Conservation (phyloP, 2,888 invertebrate genomes). For the Orchesellides sinensis region DNA sequence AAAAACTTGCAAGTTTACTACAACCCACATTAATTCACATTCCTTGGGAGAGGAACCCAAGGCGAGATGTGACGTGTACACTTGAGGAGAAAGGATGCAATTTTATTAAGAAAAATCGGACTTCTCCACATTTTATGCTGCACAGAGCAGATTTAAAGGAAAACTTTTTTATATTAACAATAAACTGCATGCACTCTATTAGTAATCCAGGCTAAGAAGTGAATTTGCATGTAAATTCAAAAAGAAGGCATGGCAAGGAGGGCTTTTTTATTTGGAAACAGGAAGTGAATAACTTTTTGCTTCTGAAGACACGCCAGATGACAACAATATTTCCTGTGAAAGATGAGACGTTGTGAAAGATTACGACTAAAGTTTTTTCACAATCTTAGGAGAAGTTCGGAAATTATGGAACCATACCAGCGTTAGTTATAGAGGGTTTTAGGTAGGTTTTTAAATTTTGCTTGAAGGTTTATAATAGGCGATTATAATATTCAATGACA, state of each 20-base stretch:
- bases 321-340: slow-evolving; percentile 29
- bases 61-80: neutral
- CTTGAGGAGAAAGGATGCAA: neutral
- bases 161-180: slow-evolving; percentile 6
- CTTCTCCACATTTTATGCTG: neutral
- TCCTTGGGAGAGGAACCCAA: neutral
- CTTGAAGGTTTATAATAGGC: too few relatives aligned
- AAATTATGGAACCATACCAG: too few relatives aligned
- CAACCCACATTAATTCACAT: slow-evolving; percentile 29
- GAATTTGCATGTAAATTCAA: slow-evolving; percentile 54
- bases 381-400: too few relatives aligned
- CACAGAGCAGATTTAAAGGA: too few relatives aligned
- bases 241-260: neutral
- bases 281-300: neutral
- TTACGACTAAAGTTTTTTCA: slow-evolving; percentile 2
- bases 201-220: neutral
- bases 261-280: neutral
- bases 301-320: slow-evolving; percentile 28
- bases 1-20: neutral
- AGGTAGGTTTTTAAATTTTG: too few relatives aligned
- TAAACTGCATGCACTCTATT: slow-evolving; percentile 1
- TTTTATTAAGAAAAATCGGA: slow-evolving; percentile 10
- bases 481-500: too few relatives aligned
- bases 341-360: slow-evolving; percentile 14
- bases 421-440: too few relatives aligned